These are phyloP conservation scores for Mastomys coucha DNA, from an alignment of 2,113 vertebrate genomes.

Conservation along the genomic window DNA sequence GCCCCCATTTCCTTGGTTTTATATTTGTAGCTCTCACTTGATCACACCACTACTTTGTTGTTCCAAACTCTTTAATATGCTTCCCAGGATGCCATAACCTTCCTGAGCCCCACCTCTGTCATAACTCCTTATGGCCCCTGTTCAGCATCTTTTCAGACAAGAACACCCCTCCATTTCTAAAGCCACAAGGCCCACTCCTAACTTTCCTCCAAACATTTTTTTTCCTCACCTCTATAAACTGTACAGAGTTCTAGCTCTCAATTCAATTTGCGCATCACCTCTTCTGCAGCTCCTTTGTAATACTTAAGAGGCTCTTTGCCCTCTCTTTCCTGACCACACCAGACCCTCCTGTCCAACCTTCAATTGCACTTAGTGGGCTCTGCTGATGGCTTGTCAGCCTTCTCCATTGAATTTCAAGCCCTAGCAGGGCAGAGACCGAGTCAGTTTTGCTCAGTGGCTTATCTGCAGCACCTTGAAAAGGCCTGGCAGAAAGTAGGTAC, in stretches of 20 bases:
- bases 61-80: not conserved
- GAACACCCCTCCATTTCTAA: not conserved
- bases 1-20: not conserved
- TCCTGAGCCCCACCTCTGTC: not conserved
- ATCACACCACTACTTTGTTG: not conserved
- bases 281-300: not conserved
- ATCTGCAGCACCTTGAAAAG: not conserved
- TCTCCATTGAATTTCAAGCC: not conserved
- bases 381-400: not conserved
- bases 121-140: not conserved
- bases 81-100: not conserved
- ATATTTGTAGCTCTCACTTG: not conserved
- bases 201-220: not conserved
- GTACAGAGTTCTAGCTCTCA: not conserved
- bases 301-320: not conserved
- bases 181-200: not conserved
- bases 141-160: not conserved
- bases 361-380: not conserved
- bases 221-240: not conserved
- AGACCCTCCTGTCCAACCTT: not conserved
- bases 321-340: not conserved
- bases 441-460: conserved; percentile 7
- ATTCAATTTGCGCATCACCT: not conserved
- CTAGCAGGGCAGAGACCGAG: not conserved
- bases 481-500: not conserved